These are phyloP conservation scores for Troides aeacus DNA, from an alignment of 2,888 invertebrate species.

Conservation along the genomic window DNA sequence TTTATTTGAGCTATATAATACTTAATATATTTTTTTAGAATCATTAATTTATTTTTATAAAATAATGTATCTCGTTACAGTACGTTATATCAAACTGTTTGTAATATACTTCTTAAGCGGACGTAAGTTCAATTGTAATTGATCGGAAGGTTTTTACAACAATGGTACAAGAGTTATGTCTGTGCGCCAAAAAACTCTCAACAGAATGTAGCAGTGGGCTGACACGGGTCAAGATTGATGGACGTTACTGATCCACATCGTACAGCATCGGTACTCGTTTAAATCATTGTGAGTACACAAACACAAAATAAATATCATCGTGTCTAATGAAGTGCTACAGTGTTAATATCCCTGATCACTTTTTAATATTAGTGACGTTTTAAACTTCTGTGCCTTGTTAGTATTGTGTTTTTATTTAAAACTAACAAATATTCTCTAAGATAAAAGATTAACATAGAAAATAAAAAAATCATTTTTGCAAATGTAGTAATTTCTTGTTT, in stretches of 20 bases:
- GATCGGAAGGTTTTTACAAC: conserved; percentile 12
- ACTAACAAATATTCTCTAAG: neutral
- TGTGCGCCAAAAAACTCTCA: conserved; percentile 5
- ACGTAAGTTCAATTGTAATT: neutral
- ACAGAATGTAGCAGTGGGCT: conserved; percentile 19
- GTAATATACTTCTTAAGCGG: too few relatives aligned
- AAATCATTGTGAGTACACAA: conserved; percentile 24
- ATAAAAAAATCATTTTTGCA: neutral
- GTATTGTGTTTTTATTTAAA: neutral
- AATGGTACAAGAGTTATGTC: neutral
- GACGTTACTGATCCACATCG: conserved; percentile 23
- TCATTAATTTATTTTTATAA: too few relatives aligned
- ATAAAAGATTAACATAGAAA: neutral
- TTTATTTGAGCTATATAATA: too few relatives aligned
- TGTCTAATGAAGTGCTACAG: conserved; percentile 7
- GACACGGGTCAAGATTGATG: conserved; percentile 26
- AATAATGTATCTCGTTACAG: too few relatives aligned
- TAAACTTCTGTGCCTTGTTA: neutral
- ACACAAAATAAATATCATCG: neutral
- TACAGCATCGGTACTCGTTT: conserved; percentile 2
- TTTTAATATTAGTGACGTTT: neutral
- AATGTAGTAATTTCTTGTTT: too few relatives aligned
- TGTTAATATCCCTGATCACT: conserved; percentile 2
- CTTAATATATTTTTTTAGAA: too few relatives aligned
- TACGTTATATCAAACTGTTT: neutral